Evolutionary conservation across 1,140 invertebrate genomes (phyloP), one percentile per base, ranked within the genome.

Genomic region (Pseudomyrmex dendroicus): DNA sequence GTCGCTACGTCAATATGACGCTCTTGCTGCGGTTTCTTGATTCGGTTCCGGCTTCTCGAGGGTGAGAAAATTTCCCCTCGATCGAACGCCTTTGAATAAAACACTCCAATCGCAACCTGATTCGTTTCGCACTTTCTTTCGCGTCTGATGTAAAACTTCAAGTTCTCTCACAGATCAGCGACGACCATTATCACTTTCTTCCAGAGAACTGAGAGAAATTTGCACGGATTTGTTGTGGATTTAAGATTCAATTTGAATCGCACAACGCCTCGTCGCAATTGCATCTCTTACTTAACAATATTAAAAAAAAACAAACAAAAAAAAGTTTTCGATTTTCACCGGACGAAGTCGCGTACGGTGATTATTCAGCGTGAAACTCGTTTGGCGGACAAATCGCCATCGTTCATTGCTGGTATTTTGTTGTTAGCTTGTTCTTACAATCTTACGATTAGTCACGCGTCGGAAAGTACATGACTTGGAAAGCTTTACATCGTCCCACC

Each of bases 71-170:
- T 86, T 89, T 84, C 70, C 73, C 77, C 59, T 62, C 84, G 85
- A 86, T 91, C 88, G 89, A 89, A 66, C 76, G 7, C 62, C 2
- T 35, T 57, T 90, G 89, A 91, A 91, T 91, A 90, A 90, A 90
- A 89, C 78, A 91, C 88, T 82, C 84, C 52, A 64, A 87, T 89
- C 83, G 86, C 68, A 61, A 54, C 54, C 63, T 54, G 62, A 56
- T 57, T 76, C 72, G 73, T 48, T 35, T 35, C 35, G 72, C 76
- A 88, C 87, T 89, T 77, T 83, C 78, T 86, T 84, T 73, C 83
- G 62, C 52, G 56, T 48, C 73, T 87, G 35, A 35, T 35, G 89
- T 86, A 89, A 89, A 89, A 77, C 78, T 89, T 89, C 77, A 89
- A 63, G 50, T 57, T 73, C 61, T 74, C 62, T 85, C 86, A 80